These are phyloP conservation scores for Folsomia candida DNA, from an alignment of 2,888 invertebrate genomes.

Conservation along the genomic window DNA sequence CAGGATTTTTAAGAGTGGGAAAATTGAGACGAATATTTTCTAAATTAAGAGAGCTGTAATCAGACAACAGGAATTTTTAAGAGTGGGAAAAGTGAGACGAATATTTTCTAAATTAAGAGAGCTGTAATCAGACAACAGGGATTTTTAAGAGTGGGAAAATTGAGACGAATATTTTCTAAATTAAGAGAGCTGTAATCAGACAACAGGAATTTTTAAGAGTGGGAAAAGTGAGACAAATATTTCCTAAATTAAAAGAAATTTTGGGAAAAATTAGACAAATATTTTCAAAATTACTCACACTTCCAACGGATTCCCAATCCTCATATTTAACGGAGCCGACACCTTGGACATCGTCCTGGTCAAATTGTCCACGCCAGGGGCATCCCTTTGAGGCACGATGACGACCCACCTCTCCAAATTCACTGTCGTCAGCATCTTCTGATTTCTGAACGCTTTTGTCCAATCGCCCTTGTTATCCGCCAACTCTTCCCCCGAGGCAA, in stretches of 20 bases:
- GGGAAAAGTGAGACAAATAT: background rate
- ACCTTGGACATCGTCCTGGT: slow-evolving; percentile 24
- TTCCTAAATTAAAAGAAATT: background rate
- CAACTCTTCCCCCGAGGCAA: slow-evolving; percentile 5
- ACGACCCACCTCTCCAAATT: slow-evolving; percentile 25
- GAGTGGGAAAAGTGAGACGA: background rate
- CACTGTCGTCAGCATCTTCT: slow-evolving; percentile 25
- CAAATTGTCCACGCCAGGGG: slow-evolving; percentile 25
- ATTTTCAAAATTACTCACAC: slow-evolving; percentile 22
- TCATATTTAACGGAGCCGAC: slow-evolving; percentile 19
- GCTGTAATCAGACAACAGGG: background rate
- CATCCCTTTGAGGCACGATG: slow-evolving; percentile 22
- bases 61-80: background rate
- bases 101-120: background rate
- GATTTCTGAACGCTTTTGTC: slow-evolving; percentile 25
- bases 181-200: background rate
- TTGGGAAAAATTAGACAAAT: background rate
- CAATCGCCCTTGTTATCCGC: slow-evolving; percentile 32
- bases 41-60: background rate
- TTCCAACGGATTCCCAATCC: slow-evolving; percentile 22
- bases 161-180: background rate
- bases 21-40: background rate
- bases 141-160: background rate
- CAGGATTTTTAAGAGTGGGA: background rate
- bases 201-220: background rate